Conservation (phyloP, 2,113 vertebrate genomes). For the Callorhinus ursinus region DNA sequence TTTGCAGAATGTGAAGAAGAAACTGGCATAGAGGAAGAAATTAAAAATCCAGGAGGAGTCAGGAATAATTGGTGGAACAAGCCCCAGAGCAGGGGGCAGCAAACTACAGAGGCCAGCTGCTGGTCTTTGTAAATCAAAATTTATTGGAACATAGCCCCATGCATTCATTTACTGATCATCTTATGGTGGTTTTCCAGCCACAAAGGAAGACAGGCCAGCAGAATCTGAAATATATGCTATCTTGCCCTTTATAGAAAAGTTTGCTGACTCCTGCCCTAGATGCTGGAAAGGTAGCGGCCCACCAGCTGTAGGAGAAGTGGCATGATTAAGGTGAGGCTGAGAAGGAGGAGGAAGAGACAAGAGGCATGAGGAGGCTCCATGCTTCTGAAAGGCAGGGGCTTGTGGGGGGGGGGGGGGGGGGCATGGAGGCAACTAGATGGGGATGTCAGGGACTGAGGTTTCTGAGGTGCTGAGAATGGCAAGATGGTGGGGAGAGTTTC, state of each 20-base stretch:
- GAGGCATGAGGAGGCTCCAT: neutral
- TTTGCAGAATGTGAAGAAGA: neutral
- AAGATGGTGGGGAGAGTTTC: neutral
- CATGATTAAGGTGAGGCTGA: neutral
- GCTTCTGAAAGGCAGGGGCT: neutral
- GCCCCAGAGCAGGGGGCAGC: neutral
- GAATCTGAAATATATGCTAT: neutral
- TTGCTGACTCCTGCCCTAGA: neutral
- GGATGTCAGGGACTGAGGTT: neutral
- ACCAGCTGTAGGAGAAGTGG: neutral
- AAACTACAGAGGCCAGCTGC: neutral
- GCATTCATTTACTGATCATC: neutral
- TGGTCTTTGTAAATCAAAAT: neutral
- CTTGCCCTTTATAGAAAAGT: neutral
- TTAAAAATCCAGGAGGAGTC: neutral
- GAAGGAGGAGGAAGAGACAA: neutral
- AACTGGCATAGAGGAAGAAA: neutral
- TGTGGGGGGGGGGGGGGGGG: too few relatives aligned
- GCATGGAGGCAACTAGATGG: neutral
- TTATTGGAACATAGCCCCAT: neutral
- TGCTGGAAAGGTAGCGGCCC: neutral
- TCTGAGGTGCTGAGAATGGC: neutral
- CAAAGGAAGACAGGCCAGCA: neutral
- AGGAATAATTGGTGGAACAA: neutral
- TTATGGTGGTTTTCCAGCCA: neutral